Conservation (phyloP, 1,140 invertebrate genomes). For the Melitaea cinxia region DNA sequence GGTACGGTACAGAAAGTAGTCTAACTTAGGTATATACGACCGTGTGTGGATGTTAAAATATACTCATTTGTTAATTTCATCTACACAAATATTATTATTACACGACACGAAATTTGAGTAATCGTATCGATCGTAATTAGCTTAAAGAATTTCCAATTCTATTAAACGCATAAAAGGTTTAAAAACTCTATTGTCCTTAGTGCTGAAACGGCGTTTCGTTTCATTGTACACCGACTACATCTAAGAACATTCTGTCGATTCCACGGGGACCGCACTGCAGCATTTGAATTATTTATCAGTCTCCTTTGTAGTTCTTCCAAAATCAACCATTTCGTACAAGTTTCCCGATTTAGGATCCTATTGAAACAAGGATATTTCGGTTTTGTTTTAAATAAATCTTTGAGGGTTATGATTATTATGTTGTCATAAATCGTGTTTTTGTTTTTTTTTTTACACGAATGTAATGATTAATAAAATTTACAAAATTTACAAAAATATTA, state of each 20-base stretch:
- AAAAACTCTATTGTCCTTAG: neutral
- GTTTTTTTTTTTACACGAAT: no score
- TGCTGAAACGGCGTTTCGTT: neutral
- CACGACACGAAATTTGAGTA: no score
- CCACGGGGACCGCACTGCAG: constrained; percentile 69
- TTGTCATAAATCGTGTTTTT: neutral
- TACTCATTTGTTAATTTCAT: no score
- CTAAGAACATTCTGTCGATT: constrained; percentile 49
- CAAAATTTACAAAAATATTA: no score
- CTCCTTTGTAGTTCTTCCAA: constrained; percentile 69
- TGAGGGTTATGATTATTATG: neutral
- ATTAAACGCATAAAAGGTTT: no score
- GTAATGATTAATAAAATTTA: no score
- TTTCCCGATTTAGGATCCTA: constrained; percentile 48
- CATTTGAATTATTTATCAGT: constrained; percentile 77
- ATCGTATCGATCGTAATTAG: no score
- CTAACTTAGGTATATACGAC: no score
- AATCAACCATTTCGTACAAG: constrained; percentile 60
- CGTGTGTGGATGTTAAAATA: no score
- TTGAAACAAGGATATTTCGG: constrained; percentile 25
- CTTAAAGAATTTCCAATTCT: no score
- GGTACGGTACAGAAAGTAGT: no score
- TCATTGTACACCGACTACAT: constrained; percentile 12
- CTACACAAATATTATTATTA: no score
- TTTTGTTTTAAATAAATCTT: constrained; percentile 10